These are phyloP conservation scores for Abramis brama DNA, from an alignment of 2,113 vertebrate genomes.

Conservation along the genomic window DNA sequence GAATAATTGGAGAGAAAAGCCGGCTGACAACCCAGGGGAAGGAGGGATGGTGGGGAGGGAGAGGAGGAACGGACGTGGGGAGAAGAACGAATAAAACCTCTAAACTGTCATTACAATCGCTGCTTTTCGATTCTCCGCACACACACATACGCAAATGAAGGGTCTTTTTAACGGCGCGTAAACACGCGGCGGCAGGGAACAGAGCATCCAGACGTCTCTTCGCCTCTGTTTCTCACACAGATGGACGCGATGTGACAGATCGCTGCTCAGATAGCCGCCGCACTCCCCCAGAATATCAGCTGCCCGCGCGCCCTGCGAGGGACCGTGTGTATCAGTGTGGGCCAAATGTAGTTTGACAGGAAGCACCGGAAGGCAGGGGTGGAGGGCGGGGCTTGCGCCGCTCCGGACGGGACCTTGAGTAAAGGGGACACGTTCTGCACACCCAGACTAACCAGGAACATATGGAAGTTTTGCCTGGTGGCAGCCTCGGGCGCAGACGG, in stretches of 20 bases:
- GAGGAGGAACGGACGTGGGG: neutral
- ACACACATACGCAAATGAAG: constrained; percentile 38
- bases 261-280: constrained; percentile 82
- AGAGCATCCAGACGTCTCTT: constrained; percentile 64
- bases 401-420: constrained; percentile 83
- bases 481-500: constrained; percentile 68
- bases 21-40: constrained; percentile 59
- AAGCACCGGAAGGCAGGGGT: constrained; percentile 40
- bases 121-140: constrained; percentile 22
- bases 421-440: constrained; percentile 83
- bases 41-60: constrained; percentile 28
- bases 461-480: constrained; percentile 80
- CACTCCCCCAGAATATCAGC: constrained; percentile 60
- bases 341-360: constrained; percentile 83
- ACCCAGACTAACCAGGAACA: constrained; percentile 84
- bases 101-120: constrained; percentile 55
- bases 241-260: constrained; percentile 83
- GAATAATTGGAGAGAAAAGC: constrained; percentile 77
- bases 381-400: constrained; percentile 65
- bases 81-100: constrained; percentile 55
- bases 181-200: constrained; percentile 14
- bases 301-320: constrained; percentile 86
- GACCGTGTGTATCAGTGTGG: constrained; percentile 81
- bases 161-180: neutral
- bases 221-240: constrained; percentile 64